A percentile compares a stretch with the other conserved stretches of the same genome.
phyloP scores from a whole-genome alignment of 1,140 invertebrate genomes.

The Palaemon carinicauda region DNA sequence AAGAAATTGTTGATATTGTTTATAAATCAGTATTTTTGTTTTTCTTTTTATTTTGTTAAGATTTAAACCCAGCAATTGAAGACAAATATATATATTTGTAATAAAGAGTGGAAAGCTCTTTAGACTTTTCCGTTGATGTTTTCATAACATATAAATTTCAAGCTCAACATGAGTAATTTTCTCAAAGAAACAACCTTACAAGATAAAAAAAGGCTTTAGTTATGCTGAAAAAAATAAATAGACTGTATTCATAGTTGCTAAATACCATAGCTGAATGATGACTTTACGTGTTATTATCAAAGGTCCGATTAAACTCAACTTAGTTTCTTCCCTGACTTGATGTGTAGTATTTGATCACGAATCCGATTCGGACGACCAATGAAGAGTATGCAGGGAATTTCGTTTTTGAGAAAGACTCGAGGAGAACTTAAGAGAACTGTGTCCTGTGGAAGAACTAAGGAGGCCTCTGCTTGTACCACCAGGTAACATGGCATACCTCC shows the following conservation, averaged over 20 bases:
- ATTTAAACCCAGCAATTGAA: constrained; percentile 17
- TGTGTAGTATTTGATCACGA: background rate
- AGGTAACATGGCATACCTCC: too few relatives aligned
- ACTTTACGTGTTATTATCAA: too few relatives aligned
- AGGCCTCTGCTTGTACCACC: too few relatives aligned
- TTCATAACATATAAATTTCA: too few relatives aligned
- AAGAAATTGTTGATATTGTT: constrained; percentile 32
- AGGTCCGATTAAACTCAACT: background rate
- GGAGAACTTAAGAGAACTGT: too few relatives aligned
- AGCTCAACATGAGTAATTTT: background rate
- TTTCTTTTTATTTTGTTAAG: constrained; percentile 30
- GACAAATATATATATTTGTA: constrained; percentile 37
- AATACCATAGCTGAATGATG: too few relatives aligned
- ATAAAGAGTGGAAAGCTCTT: background rate
- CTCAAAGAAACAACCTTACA: too few relatives aligned
- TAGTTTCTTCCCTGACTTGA: background rate
- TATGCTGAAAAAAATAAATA: too few relatives aligned
- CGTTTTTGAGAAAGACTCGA: too few relatives aligned
- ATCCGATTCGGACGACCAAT: background rate
- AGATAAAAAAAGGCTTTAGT: too few relatives aligned
- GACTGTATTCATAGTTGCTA: too few relatives aligned
- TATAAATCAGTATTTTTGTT: constrained; percentile 34
- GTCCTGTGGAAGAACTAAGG: too few relatives aligned
- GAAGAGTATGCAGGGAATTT: background rate
- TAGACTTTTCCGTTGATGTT: constrained; percentile 4